Evolutionary conservation across 2,888 invertebrate species (phyloP).

Genomic region (Pammene aurita): DNA sequence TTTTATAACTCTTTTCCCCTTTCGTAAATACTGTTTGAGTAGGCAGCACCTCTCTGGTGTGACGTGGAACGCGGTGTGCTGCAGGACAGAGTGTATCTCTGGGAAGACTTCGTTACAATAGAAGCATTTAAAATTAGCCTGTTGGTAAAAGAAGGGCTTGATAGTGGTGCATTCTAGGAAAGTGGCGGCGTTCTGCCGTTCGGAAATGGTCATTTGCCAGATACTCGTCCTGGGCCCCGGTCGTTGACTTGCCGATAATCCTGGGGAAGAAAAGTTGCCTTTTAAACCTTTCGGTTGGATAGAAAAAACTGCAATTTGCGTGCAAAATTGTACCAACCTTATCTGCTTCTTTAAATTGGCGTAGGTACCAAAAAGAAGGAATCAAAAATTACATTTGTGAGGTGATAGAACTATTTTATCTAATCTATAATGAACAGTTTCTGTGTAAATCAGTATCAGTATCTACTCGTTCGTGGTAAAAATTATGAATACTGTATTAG

Average conservation of each 20-base stretch:
- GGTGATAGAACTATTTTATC: not conserved
- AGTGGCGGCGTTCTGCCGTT: conserved; percentile 74
- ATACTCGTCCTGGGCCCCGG: conserved; percentile 68
- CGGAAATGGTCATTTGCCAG: conserved; percentile 79
- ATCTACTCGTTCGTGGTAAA: too few relatives aligned
- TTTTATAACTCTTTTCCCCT: conserved; percentile 75
- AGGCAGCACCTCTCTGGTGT: conserved; percentile 64
- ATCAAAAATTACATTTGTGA: not conserved
- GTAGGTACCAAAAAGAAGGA: not conserved
- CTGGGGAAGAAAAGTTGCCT: conserved; percentile 55
- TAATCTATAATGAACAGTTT: too few relatives aligned
- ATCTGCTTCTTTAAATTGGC: conserved; percentile 5
- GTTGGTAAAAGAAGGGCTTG: conserved; percentile 75
- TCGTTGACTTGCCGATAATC: conserved; percentile 52
- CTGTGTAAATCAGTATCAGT: too few relatives aligned
- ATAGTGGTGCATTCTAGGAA: conserved; percentile 71
- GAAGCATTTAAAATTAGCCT: conserved; percentile 77
- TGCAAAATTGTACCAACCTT: conserved; percentile 36
- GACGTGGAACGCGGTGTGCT: conserved; percentile 61
- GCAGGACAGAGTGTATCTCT: conserved; percentile 67
- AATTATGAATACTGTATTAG: too few relatives aligned
- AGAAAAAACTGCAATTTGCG: conserved; percentile 21
- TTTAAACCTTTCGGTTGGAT: conserved; percentile 41
- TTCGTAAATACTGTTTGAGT: conserved; percentile 68
- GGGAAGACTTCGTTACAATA: conserved; percentile 74